Conservation (phyloP, 2,888 invertebrate genomes). For the Tromatobia lineatoria region DNA sequence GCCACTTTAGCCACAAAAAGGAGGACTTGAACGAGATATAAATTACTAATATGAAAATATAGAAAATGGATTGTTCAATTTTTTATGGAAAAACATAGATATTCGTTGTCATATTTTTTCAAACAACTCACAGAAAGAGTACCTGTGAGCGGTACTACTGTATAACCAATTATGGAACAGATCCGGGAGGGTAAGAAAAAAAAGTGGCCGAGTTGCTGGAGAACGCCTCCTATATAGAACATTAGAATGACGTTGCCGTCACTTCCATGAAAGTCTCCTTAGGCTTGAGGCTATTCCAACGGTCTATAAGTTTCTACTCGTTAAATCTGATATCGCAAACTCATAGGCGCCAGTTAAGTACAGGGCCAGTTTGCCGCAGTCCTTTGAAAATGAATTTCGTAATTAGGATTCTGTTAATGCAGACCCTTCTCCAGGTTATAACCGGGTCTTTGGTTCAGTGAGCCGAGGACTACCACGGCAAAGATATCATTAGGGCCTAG, state of each 20-base stretch:
- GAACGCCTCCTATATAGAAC: slow-evolving; percentile 1
- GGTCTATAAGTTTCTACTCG: slow-evolving; percentile 31
- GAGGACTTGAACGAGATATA: too few relatives aligned
- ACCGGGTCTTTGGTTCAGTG: slow-evolving; percentile 23
- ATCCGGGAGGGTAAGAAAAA: too few relatives aligned
- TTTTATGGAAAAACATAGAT: too few relatives aligned
- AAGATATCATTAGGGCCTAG: slow-evolving; percentile 62
- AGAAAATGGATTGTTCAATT: too few relatives aligned
- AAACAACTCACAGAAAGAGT: too few relatives aligned
- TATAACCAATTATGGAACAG: too few relatives aligned
- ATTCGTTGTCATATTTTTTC: too few relatives aligned
- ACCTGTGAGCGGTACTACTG: too few relatives aligned
- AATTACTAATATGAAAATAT: too few relatives aligned
- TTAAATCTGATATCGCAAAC: slow-evolving; percentile 70
- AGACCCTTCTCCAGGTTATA: slow-evolving; percentile 42
- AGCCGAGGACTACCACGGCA: slow-evolving; percentile 18
- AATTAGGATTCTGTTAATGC: slow-evolving; percentile 69
- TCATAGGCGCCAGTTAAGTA: slow-evolving; percentile 81
- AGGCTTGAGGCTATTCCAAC: slow-evolving; percentile 1
- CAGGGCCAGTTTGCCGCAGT: slow-evolving; percentile 72
- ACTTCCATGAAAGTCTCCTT: slow-evolving; percentile 45
- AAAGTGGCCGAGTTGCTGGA: too few relatives aligned
- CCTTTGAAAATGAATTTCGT: slow-evolving; percentile 68
- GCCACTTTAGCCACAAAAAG: too few relatives aligned
- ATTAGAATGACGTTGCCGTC: slow-evolving; percentile 57